Evolutionary conservation across 2,797 vertebrate species (phyloP).

Genomic region (Melanitta fusca): DNA sequence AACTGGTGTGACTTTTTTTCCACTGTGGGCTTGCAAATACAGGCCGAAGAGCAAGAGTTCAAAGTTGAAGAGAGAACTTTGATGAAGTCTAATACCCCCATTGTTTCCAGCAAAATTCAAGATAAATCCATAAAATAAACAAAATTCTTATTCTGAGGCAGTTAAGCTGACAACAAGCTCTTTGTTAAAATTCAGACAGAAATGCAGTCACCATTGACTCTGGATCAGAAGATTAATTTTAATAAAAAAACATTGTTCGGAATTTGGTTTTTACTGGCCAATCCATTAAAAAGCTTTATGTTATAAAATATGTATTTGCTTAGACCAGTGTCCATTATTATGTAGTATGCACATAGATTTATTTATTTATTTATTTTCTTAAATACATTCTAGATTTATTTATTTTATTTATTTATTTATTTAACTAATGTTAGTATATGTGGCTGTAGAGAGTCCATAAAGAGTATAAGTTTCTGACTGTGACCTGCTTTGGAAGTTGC

Average conservation of each 20-base stretch:
- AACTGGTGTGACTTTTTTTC: neutral
- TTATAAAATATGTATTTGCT: neutral
- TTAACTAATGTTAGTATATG: neutral
- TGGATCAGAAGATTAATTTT: slow-evolving; percentile 28
- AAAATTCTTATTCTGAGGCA: neutral
- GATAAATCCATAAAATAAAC: slow-evolving; percentile 21
- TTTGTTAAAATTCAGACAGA: slow-evolving; percentile 15
- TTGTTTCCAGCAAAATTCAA: slow-evolving; percentile 16
- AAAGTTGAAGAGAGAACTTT: neutral
- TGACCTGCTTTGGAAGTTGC: neutral
- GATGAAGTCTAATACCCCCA: neutral
- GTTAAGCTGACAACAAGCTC: neutral
- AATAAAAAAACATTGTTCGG: slow-evolving; percentile 22
- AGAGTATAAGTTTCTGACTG: neutral
- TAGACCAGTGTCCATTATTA: neutral
- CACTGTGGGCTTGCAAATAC: neutral
- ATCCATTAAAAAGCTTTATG: neutral
- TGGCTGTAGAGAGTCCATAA: neutral
- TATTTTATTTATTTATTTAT: neutral
- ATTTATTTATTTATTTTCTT: neutral
- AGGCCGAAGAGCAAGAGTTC: neutral
- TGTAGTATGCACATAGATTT: neutral
- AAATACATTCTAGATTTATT: neutral
- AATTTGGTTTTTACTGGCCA: slow-evolving; percentile 22
- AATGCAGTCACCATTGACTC: neutral